Evolutionary conservation across 2,797 vertebrate genomes (phyloP).

Genomic region (Presbytis comata): DNA sequence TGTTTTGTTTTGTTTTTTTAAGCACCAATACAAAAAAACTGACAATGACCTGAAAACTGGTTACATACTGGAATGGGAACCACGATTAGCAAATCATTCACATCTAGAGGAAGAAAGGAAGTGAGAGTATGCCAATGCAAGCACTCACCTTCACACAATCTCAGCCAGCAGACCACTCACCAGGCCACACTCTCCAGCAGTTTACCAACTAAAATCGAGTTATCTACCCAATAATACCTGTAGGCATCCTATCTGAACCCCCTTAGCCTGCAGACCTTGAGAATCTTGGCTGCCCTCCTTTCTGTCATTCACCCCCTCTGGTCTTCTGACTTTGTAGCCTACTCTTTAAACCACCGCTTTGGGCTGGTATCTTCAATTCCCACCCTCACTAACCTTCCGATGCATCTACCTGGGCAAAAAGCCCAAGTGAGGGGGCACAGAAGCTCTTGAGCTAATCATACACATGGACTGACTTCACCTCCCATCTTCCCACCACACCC

Average conservation of each 20-base stretch:
- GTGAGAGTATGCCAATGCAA: background rate
- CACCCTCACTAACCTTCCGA: background rate
- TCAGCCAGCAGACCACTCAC: too few relatives aligned
- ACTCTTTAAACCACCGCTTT: background rate
- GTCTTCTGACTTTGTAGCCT: background rate
- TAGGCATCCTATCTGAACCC: background rate
- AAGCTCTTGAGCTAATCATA: background rate
- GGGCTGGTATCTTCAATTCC: background rate
- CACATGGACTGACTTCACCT: background rate
- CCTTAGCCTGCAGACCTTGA: background rate
- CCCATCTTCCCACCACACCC: background rate
- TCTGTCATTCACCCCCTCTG: background rate
- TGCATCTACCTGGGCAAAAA: background rate
- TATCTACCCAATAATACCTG: background rate
- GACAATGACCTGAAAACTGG: too few relatives aligned
- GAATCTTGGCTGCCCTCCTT: background rate
- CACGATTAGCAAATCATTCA: background rate
- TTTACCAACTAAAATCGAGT: background rate
- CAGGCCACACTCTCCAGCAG: background rate
- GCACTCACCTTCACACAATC: background rate
- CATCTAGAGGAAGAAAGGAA: background rate
- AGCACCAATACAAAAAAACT: background rate
- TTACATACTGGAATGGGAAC: background rate
- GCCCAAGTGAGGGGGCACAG: background rate
- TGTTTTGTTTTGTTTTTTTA: background rate